Conservation (phyloP, 2,888 invertebrate genomes). For the Ophion slaviceki region DNA sequence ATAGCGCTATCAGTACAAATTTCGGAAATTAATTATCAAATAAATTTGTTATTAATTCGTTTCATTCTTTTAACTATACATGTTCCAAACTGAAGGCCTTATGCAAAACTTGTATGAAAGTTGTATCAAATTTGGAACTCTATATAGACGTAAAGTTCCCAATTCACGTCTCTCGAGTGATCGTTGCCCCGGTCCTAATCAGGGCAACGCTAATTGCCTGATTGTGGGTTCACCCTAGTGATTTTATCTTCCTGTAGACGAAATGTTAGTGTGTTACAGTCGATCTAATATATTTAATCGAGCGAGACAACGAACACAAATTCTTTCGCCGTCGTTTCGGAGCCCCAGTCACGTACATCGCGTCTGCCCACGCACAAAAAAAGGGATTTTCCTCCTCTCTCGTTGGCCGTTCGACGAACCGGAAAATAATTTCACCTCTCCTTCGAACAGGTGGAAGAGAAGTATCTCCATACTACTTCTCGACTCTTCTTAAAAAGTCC, state of each 20-base stretch:
- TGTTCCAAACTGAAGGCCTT: too few relatives aligned
- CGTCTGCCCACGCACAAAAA: slow-evolving; percentile 6
- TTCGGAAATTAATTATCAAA: too few relatives aligned
- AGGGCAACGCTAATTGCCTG: slow-evolving; percentile 16
- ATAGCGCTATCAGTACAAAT: too few relatives aligned
- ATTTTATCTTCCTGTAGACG: slow-evolving; percentile 10
- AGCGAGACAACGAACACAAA: slow-evolving; percentile 26
- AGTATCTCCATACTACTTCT: slow-evolving; percentile 13
- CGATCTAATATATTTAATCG: slow-evolving; percentile 17
- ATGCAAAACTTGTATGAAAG: too few relatives aligned
- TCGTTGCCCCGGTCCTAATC: too few relatives aligned
- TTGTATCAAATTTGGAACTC: too few relatives aligned
- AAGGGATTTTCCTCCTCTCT: slow-evolving; percentile 10
- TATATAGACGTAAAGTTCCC: too few relatives aligned
- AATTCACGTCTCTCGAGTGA: too few relatives aligned
- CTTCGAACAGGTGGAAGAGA: slow-evolving; percentile 1
- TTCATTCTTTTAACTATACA: too few relatives aligned
- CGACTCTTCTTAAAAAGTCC: slow-evolving; percentile 25
- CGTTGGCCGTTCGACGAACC: slow-evolving; percentile 25
- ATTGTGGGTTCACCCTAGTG: slow-evolving; percentile 28
- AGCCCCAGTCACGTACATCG: slow-evolving; percentile 31
- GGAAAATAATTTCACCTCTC: slow-evolving; percentile 42
- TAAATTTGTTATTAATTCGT: too few relatives aligned
- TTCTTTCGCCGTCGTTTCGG: slow-evolving; percentile 19
- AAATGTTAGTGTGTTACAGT: neutral